These are phyloP conservation scores for Grapholita molesta DNA, from an alignment of 1,140 invertebrate species.

Conservation along the genomic window DNA sequence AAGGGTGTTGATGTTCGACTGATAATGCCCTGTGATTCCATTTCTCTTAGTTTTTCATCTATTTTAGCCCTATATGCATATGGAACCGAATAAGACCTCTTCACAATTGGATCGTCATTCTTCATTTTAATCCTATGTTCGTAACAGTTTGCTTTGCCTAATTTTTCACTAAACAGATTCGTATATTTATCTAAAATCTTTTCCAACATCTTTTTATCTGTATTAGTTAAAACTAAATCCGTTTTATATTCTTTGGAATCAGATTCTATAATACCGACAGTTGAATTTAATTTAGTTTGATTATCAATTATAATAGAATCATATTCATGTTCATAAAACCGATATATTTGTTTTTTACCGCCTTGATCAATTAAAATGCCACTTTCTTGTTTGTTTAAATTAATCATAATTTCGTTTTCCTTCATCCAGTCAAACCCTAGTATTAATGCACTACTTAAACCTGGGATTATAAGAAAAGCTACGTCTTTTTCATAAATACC, in stretches of 20 bases:
- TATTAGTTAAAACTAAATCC: not conserved
- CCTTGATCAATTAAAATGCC: not conserved
- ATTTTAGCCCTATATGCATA: constrained; percentile 32
- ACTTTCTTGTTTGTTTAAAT: not conserved
- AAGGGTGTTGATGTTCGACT: constrained; percentile 41
- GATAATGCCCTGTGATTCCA: constrained; percentile 34
- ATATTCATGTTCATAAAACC: not conserved
- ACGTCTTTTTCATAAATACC: constrained; percentile 9
- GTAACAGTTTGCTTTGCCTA: constrained; percentile 29
- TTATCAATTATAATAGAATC: not conserved
- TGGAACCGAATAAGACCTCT: constrained; percentile 36
- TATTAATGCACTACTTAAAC: constrained; percentile 29
- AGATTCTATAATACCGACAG: not conserved
- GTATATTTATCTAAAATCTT: not conserved
- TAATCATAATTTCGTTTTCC: not conserved
- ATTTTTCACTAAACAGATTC: constrained; percentile 14
- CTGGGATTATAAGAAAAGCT: constrained; percentile 27
- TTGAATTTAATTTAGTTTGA: not conserved
- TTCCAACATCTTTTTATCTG: not conserved
- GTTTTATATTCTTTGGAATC: not conserved
- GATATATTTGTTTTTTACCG: not conserved
- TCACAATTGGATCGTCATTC: constrained; percentile 27
- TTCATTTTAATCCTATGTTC: constrained; percentile 35
- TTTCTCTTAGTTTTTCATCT: constrained; percentile 30
- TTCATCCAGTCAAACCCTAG: constrained; percentile 38